Base-by-base conservation (phyloP, 2,113 vertebrate genomes). In the Willisornis vidua region DNA sequence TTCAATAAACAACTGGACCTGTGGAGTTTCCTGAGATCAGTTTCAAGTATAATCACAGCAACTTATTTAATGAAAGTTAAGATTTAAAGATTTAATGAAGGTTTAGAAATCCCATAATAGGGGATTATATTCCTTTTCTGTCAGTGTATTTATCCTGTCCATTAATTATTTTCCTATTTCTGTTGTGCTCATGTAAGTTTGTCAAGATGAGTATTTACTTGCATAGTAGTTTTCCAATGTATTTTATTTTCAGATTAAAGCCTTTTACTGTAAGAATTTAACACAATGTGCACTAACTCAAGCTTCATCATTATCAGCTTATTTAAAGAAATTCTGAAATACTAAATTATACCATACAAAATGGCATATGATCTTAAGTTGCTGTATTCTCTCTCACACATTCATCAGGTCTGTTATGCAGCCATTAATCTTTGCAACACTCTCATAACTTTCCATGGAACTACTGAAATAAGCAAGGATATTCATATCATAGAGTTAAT, bases 91-190 rank as follows among this genome's bases (percentile, higher is more conserved):
- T 62, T 88, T 89, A 90, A 80, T 70, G 63, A 52, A 84, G 23
- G 8, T 3, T 92, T 80, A 88, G 59, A 90, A 92, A 86, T 80
- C 83, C 68, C 55, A 58, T 94, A 84, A 90, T 33, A 95, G 83
- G 63, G 54, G 71, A 86, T 89, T 89, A 89, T 77, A 87, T 81
- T 89, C 52, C 55, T 87, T 89, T 95, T 87, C 39, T 86, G 71
- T 63, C 57, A 72, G 55, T 78, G 70, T 59, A 72, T 93, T 81
- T 87, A 89, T 78, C 77, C 39, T 57, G 26, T 71, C 81, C 48
- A 94, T 91, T 91, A 87, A 89, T 95, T 92, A 89, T 77, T 95
- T 95, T 94, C 16, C n/a, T 83, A 26, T 92, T 86, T 92, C 37
- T 86, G 28, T 86, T 92, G 25, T 43, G 51, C 23, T 74, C 9